These are phyloP conservation scores for Dynastes tityus DNA, from an alignment of 2,888 invertebrate genomes.

Conservation along the genomic window DNA sequence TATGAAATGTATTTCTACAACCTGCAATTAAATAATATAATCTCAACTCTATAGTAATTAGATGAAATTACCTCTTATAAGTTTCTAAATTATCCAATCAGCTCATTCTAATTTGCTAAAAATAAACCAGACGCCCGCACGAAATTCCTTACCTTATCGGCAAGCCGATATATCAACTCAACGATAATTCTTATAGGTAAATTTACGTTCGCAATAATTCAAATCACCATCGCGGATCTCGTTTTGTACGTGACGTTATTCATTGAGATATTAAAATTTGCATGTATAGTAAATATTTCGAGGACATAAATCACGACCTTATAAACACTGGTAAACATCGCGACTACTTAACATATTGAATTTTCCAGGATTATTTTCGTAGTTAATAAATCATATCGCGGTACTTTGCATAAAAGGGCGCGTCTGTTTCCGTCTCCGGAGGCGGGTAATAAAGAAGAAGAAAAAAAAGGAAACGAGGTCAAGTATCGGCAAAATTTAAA, in stretches of 20 bases:
- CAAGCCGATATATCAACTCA: too few relatives aligned
- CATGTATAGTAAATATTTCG: neutral
- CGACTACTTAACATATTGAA: conserved; percentile 41
- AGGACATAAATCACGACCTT: conserved; percentile 5
- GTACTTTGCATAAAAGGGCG: conserved; percentile 36
- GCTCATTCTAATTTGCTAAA: too few relatives aligned
- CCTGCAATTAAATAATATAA: too few relatives aligned
- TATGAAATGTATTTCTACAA: too few relatives aligned
- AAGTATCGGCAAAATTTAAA: conserved; percentile 26
- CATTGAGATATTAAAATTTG: neutral
- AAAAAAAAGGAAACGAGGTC: conserved; percentile 24
- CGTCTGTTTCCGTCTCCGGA: conserved; percentile 30
- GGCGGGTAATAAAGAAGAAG: conserved; percentile 28
- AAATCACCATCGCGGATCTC: neutral
- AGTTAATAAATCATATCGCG: conserved; percentile 39
- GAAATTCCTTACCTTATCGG: too few relatives aligned
- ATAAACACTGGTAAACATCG: conserved; percentile 27
- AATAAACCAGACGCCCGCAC: too few relatives aligned
- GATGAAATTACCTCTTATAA: too few relatives aligned
- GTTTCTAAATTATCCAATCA: too few relatives aligned
- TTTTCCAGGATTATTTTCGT: conserved; percentile 25
- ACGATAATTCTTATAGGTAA: too few relatives aligned
- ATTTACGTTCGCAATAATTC: neutral
- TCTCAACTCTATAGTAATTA: too few relatives aligned
- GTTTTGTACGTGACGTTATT: neutral